phyloP scores from a whole-genome alignment of 2,797 vertebrate species.

The Heliangelus exortis region DNA sequence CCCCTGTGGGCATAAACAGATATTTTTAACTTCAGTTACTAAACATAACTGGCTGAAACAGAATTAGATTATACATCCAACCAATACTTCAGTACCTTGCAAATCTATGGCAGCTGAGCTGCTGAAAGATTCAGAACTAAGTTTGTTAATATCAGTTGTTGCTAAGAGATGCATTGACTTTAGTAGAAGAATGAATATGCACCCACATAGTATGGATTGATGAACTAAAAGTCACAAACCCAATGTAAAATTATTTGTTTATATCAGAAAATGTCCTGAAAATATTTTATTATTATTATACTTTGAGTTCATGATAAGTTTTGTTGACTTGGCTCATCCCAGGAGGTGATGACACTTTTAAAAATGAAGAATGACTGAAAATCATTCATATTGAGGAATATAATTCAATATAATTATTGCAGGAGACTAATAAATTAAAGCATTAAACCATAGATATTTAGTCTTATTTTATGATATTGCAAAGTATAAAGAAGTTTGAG shows the following conservation, averaged over 20 bases:
- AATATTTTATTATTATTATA: not conserved
- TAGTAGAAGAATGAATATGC: constrained; percentile 34
- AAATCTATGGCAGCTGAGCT: constrained; percentile 54
- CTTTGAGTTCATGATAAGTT: not conserved
- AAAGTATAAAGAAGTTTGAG: not conserved
- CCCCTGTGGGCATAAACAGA: constrained; percentile 43
- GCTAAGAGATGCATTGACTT: constrained; percentile 55
- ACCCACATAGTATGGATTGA: not conserved
- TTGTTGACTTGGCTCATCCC: not conserved
- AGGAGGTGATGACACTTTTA: not conserved
- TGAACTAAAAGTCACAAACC: not conserved
- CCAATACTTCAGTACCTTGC: constrained; percentile 44
- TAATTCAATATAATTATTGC: not conserved
- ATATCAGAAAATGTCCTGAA: not conserved
- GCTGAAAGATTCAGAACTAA: constrained; percentile 43
- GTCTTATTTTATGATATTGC: not conserved
- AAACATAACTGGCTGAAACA: constrained; percentile 58
- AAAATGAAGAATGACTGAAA: not conserved
- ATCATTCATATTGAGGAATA: not conserved
- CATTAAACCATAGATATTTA: not conserved
- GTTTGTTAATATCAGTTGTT: constrained; percentile 63
- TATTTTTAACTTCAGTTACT: constrained; percentile 68
- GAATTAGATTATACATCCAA: constrained; percentile 58
- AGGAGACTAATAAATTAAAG: not conserved
- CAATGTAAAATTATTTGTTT: constrained; percentile 17